Evolutionary conservation across 2,797 vertebrate species (phyloP), one percentile per base, ranked within the genome.

Genomic region (Gorsachius magnificus): DNA sequence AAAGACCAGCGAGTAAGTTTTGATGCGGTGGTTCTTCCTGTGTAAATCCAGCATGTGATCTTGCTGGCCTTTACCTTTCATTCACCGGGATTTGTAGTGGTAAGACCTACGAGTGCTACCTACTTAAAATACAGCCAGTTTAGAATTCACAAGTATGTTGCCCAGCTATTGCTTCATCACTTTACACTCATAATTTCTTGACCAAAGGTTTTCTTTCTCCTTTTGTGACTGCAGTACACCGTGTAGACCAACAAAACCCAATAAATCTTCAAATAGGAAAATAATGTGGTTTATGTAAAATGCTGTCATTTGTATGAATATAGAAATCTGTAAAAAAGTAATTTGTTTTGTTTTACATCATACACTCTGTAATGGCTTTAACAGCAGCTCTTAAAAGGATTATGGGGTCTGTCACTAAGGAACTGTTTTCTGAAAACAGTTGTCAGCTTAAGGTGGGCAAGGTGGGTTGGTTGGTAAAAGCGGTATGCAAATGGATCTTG

Each of bases 1-100:
- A 97, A 99, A 96, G 99, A 99, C 8, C 97, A 99, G 96, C 98
- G 99, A 98, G 99, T 99, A 95, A 98, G 98, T 95, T 97, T 78
- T 33, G 38, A 9, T 65, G 24, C 26, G 25, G 1, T 50, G 2
- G 2, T 5, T 85, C 61, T 63, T 70, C 21, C 20, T n/a, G 3
- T 36, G 35, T 33, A 58, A 78, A 60, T 81, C 35, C 36, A 68
- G 36, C 10, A 1, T 15, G 36, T 45, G 45, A 28, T 88, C 22
- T 45, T 79, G 17, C 65, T 61, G 61, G 35, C 33, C 38, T 81
- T 66, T 64, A 28, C n/a, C 13, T 45, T 72, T 50, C 2, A 0
- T 70, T 70, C 28, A 13, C 19, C 26, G 45, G 29, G 13, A 51
- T 58, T 66, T 72, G 31, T 63, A 60, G 38, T 56, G 35, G 16